These are phyloP conservation scores for Pipa parva DNA, from an alignment of 2,113 vertebrate species.

Conservation along the genomic window DNA sequence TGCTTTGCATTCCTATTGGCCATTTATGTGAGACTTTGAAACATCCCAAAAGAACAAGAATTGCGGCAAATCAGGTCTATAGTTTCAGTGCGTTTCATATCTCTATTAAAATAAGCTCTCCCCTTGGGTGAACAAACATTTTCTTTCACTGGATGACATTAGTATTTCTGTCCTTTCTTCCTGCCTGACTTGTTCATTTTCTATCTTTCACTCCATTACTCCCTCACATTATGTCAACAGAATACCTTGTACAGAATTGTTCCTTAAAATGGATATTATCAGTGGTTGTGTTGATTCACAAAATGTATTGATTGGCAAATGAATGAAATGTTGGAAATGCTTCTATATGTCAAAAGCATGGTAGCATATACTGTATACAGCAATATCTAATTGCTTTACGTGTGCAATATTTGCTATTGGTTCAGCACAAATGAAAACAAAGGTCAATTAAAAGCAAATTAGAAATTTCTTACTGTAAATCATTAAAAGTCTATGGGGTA, in stretches of 20 bases:
- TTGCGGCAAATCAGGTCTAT: too few species aligned
- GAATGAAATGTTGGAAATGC: not conserved
- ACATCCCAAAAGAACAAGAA: too few species aligned
- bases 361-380: not conserved
- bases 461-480: not conserved
- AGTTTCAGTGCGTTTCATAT: not conserved
- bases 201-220: not conserved
- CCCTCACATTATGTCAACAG: not conserved
- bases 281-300: not conserved
- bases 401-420: slow-evolving; percentile 14
- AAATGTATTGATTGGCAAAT: slow-evolving; percentile 18
- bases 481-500: not conserved
- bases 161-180: not conserved
- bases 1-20: too few species aligned
- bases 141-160: not conserved
- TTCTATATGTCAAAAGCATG: slow-evolving; percentile 5
- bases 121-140: not conserved
- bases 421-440: slow-evolving; percentile 16
- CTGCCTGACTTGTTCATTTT: not conserved
- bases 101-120: not conserved
- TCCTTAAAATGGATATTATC: slow-evolving; percentile 6
- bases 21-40: too few species aligned
- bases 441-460: not conserved
- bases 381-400: slow-evolving; percentile 22
- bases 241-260: not conserved